Percentiles rank a stretch among this genome's conserved stretches.
These are phyloP conservation scores for Macrobrachium nipponense DNA, from an alignment of 1,140 invertebrate species.

Conservation along the genomic window DNA sequence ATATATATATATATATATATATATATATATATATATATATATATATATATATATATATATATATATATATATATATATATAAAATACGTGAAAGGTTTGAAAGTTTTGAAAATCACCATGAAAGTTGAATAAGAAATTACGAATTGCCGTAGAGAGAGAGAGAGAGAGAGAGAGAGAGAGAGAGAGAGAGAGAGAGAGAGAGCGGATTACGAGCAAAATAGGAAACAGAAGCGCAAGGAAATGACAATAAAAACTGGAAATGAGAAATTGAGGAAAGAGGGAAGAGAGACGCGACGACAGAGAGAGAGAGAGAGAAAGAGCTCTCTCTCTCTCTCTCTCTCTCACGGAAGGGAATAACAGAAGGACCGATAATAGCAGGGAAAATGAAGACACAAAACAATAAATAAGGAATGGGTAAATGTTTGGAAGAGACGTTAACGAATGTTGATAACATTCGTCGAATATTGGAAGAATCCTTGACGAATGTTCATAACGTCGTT, in stretches of 20 bases:
- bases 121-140: neutral
- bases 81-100: no score
- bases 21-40: neutral
- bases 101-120: neutral
- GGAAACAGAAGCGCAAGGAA: neutral
- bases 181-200: neutral
- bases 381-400: no score
- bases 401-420: no score
- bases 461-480: no score
- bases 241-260: neutral
- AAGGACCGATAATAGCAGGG: no score
- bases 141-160: neutral
- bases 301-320: constrained; percentile 1
- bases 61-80: no score
- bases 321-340: neutral
- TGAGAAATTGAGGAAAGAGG: neutral
- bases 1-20: neutral
- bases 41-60: neutral
- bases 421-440: no score
- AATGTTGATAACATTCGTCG: no score
- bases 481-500: no score
- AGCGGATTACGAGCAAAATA: neutral
- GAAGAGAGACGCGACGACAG: neutral
- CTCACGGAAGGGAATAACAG: neutral
- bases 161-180: no score